phyloP scores from a whole-genome alignment of 2,797 vertebrate genomes.

The Alosa sapidissima region DNA sequence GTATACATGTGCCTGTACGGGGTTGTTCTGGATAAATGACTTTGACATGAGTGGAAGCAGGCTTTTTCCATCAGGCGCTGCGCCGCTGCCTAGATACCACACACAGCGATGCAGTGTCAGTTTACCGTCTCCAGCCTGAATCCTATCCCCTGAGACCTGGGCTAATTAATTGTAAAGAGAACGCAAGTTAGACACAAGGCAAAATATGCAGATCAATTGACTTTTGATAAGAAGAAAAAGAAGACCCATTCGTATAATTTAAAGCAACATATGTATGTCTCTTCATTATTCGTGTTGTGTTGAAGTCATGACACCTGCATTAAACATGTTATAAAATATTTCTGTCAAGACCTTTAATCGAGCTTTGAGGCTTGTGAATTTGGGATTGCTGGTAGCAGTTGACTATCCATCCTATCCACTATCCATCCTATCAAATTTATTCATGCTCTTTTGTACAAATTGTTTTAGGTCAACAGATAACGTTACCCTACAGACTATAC shows the following conservation, averaged over 20 bases:
- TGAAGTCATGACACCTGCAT: background rate
- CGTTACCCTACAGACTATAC: background rate
- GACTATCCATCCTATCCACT: background rate
- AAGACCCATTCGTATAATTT: background rate
- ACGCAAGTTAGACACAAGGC: conserved; percentile 67
- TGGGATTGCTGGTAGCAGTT: too few relatives aligned
- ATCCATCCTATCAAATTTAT: too few relatives aligned
- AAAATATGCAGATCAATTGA: conserved; percentile 23
- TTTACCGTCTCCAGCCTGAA: conserved; percentile 84
- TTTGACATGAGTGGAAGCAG: conserved; percentile 93
- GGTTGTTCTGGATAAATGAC: conserved; percentile 85
- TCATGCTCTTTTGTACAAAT: background rate
- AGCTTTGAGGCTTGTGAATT: background rate
- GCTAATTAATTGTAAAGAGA: conserved; percentile 85
- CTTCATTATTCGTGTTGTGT: too few relatives aligned
- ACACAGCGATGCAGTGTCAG: conserved; percentile 90
- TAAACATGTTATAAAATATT: background rate
- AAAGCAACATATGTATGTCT: too few relatives aligned
- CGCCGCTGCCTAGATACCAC: conserved; percentile 87
- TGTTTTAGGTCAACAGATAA: background rate
- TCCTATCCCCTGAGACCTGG: conserved; percentile 81
- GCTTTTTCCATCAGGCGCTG: conserved; percentile 92
- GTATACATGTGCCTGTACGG: conserved; percentile 60
- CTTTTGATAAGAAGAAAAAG: background rate
- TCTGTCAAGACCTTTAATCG: background rate